phyloP scores from a whole-genome alignment of 2,888 invertebrate species.

The Drosophila anceps region DNA sequence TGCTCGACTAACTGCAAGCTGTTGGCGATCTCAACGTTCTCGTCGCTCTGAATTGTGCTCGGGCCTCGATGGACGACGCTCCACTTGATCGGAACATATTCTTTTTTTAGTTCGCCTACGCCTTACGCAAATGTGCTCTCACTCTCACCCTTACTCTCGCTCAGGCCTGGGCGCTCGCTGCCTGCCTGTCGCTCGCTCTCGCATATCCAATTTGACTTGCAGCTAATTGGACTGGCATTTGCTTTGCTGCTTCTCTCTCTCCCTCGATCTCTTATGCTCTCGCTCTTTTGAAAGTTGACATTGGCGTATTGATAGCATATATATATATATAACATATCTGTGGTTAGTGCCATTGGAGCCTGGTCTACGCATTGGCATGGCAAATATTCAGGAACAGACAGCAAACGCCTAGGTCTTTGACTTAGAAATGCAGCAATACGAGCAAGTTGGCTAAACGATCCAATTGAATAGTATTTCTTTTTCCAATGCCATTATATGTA shows the following conservation, averaged over 20 bases:
- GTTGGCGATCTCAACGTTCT: conserved; percentile 37
- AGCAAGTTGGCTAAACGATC: conserved; percentile 19
- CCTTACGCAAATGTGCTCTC: conserved; percentile 61
- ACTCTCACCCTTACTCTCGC: conserved; percentile 33
- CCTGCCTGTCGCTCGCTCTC: conserved; percentile 16
- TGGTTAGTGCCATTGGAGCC: conserved; percentile 42
- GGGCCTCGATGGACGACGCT: conserved; percentile 21
- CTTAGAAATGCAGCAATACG: conserved; percentile 23
- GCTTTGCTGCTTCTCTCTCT: not conserved
- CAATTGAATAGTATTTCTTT: not conserved
- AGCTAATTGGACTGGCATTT: conserved; percentile 34
- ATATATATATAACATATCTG: conserved; percentile 13
- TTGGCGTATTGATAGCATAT: conserved; percentile 4
- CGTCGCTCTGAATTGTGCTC: conserved; percentile 53
- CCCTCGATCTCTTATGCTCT: not conserved
- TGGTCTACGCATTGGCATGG: conserved; percentile 29
- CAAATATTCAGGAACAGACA: conserved; percentile 18
- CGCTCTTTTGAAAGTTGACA: conserved; percentile 4
- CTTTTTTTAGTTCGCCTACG: conserved; percentile 75
- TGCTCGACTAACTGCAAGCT: conserved; percentile 73
- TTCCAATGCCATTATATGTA: not conserved
- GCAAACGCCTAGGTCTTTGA: conserved; percentile 10
- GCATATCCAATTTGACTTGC: conserved; percentile 30
- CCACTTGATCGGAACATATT: conserved; percentile 50
- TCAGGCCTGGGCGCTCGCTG: not conserved